Percentiles rank a stretch among this genome's conserved stretches.
Evolutionary conservation across 2,797 vertebrate genomes (phyloP).

Genomic region (Rhyacichthys aspro): DNA sequence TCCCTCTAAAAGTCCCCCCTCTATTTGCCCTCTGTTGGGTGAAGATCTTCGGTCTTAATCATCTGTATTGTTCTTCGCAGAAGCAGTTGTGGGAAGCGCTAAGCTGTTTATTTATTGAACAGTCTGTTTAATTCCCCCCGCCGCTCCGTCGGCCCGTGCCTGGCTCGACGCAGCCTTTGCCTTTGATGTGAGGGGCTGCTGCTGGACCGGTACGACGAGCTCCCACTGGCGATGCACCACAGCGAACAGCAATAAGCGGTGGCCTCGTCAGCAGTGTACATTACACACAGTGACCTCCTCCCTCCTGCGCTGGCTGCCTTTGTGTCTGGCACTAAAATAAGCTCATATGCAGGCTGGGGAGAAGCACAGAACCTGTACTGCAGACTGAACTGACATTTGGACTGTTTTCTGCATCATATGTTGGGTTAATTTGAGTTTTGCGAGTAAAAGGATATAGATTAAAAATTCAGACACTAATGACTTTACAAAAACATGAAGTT

Average conservation of each 20-base stretch:
- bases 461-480: too few species aligned
- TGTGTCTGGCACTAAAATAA: slow-evolving; percentile 6
- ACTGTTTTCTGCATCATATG: not conserved
- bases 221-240: slow-evolving; percentile 56
- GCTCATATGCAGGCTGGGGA: not conserved
- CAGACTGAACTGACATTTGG: not conserved
- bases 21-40: slow-evolving; percentile 68
- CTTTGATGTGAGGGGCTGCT: slow-evolving; percentile 66
- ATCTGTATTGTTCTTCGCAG: slow-evolving; percentile 68
- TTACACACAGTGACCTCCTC: slow-evolving; percentile 28
- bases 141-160: slow-evolving; percentile 29
- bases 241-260: slow-evolving; percentile 54
- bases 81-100: slow-evolving; percentile 66
- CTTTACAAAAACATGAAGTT: too few species aligned
- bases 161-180: slow-evolving; percentile 45
- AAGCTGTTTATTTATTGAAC: slow-evolving; percentile 83
- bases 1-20: slow-evolving; percentile 65
- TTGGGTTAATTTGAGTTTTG: too few species aligned
- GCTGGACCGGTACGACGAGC: slow-evolving; percentile 48
- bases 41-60: slow-evolving; percentile 76
- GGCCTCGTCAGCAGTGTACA: slow-evolving; percentile 40
- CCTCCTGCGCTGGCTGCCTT: slow-evolving; percentile 7
- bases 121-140: slow-evolving; percentile 69
- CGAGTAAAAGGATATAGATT: too few species aligned
- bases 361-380: not conserved